phyloP scores from a whole-genome alignment of 2,888 invertebrate genomes.

The Drosophila fulvimacula region DNA sequence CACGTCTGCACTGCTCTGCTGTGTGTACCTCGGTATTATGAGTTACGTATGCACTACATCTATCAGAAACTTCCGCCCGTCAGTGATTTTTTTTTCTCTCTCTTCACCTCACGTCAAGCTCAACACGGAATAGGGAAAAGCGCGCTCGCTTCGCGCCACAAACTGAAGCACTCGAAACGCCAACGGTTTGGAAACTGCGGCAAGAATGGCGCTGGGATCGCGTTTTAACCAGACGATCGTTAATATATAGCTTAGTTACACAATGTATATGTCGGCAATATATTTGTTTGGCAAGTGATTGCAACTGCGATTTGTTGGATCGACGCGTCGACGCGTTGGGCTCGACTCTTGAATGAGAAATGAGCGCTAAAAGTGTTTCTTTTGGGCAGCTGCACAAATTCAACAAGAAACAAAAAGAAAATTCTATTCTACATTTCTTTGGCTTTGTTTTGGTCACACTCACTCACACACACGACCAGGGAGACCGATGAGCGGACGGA shows the following conservation, averaged over 20 bases:
- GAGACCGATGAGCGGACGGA: background rate
- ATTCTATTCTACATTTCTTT: slow-evolving; percentile 66
- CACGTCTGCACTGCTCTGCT: slow-evolving; percentile 9
- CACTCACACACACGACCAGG: background rate
- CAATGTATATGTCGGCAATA: background rate
- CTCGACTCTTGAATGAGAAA: slow-evolving; percentile 67
- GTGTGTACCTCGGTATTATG: slow-evolving; percentile 13
- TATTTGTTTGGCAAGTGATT: slow-evolving; percentile 39
- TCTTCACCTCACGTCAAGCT: slow-evolving; percentile 25
- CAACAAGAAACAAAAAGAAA: slow-evolving; percentile 29
- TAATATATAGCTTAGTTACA: slow-evolving; percentile 19
- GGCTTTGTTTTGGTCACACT: slow-evolving; percentile 68
- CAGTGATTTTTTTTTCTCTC: background rate
- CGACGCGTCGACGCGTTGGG: slow-evolving; percentile 45
- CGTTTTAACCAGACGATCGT: slow-evolving; percentile 44
- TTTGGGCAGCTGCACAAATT: slow-evolving; percentile 58
- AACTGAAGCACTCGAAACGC: slow-evolving; percentile 40
- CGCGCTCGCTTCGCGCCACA: slow-evolving; percentile 10
- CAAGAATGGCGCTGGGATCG: slow-evolving; percentile 7
- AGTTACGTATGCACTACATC: slow-evolving; percentile 34
- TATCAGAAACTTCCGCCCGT: slow-evolving; percentile 1
- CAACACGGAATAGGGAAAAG: slow-evolving; percentile 15
- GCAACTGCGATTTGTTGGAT: slow-evolving; percentile 21
- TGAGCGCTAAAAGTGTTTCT: slow-evolving; percentile 68
- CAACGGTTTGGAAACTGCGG: slow-evolving; percentile 38